Evolutionary conservation across 1,140 invertebrate species (phyloP), one percentile per base, ranked within the genome.

Genomic region (Bombus balteatus): DNA sequence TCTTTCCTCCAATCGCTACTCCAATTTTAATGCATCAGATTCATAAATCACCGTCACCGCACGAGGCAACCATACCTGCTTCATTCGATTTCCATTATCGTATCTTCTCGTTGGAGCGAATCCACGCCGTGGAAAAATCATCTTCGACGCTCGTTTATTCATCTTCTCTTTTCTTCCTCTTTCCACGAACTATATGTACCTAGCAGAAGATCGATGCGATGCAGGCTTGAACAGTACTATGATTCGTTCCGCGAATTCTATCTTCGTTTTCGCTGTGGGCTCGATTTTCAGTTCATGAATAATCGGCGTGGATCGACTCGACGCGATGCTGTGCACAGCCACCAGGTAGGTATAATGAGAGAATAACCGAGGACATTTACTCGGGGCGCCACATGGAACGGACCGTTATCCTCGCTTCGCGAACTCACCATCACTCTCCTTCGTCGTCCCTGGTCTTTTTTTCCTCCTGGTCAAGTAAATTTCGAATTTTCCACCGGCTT

Each of bases 381-480:
- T 88, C 89, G 92, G 91, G 93, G 93, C 94, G 94, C 92, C 92
- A 93, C 90, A 91, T 91, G 93, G 94, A 95, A 95, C 94, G 93
- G 91, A 93, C 94, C 94, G 94, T 95, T 95, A 95, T 75, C 78
- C 91, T 90, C 70, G 87, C 76, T 87, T 83, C 87, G 78, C 78
- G 62, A 76, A 59, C 71, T 80, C 71, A 47, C 65, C 47, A n/a
- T 77, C 77, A 66, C 70, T 70, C 71, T 80, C 41, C 65, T 86
- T 57, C 78, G 22, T 76, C 57, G 18, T 37, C 57, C 65, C 72
- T 72, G 32, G 32, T 37, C 5, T 25, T 62, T 65, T 81, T 83
- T 47, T 66, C n/a, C 13, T 66, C n/a, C 22, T 34, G 53, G 59
- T 37, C 43, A 80, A 68, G 78, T 28, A 75, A 79, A 85, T 83